Percentiles rank a stretch among this genome's conserved stretches.
These are phyloP conservation scores for Aplodontia rufa DNA, from an alignment of 2,113 vertebrate species.

Conservation along the genomic window DNA sequence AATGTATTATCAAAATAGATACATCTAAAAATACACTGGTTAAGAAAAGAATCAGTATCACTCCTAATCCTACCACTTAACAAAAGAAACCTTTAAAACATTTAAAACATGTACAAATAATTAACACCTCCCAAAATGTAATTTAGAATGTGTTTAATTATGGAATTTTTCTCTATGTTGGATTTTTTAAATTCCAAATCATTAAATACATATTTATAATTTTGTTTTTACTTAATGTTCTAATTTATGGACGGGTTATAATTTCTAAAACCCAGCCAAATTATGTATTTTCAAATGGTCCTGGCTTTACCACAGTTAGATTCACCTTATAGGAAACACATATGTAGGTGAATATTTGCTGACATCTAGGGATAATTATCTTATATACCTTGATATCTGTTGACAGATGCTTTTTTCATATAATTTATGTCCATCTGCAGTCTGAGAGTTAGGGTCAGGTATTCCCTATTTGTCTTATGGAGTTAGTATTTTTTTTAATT, in stretches of 20 bases:
- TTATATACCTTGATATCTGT: neutral
- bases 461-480: neutral
- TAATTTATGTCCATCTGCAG: neutral
- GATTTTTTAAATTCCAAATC: neutral
- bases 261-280: neutral
- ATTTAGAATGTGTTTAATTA: neutral
- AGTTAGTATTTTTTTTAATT: neutral
- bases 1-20: neutral
- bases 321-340: neutral
- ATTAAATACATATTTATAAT: neutral
- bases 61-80: neutral
- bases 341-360: slow-evolving; percentile 24
- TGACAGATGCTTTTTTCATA: neutral
- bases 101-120: neutral
- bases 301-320: neutral
- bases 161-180: neutral
- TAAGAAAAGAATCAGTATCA: neutral
- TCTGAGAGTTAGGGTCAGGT: neutral
- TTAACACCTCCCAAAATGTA: neutral
- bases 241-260: neutral
- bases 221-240: slow-evolving; percentile 35
- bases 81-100: neutral
- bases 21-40: neutral
- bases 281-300: neutral
- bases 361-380: neutral